Evolutionary conservation across 2,113 vertebrate species (phyloP).

Genomic region (Podarcis raffonei): DNA sequence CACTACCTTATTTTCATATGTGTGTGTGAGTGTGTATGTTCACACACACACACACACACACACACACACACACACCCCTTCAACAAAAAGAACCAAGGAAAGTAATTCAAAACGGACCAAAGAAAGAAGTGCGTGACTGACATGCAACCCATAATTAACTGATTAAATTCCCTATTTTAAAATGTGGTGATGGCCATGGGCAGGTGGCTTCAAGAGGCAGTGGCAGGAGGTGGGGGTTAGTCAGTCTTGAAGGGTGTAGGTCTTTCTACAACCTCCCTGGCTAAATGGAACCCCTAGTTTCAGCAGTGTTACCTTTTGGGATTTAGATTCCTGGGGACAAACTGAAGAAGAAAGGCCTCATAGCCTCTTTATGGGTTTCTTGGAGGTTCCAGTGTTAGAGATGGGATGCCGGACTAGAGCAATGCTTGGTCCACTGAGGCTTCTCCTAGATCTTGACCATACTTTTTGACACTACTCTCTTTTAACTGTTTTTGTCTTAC

Average conservation of each 20-base stretch:
- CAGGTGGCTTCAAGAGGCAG: neutral
- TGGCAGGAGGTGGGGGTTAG: too few relatives aligned
- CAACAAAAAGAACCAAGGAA: neutral
- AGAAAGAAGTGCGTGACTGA: neutral
- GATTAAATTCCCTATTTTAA: neutral
- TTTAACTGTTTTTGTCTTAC: slow-evolving; percentile 24
- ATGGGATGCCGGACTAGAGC: neutral
- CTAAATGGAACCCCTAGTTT: neutral
- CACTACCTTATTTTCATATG: too few relatives aligned
- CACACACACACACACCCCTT: too few relatives aligned
- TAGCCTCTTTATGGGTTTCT: neutral
- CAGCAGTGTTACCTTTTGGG: neutral
- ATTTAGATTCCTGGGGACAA: neutral
- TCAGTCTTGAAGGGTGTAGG: neutral
- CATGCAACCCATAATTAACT: neutral
- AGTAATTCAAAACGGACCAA: neutral
- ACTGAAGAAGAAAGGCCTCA: neutral
- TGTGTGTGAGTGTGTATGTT: too few relatives aligned
- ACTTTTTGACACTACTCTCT: neutral
- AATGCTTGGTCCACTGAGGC: neutral
- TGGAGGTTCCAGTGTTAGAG: neutral
- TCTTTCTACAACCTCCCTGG: neutral
- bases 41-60: too few relatives aligned
- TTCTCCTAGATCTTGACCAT: neutral
- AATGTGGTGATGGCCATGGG: neutral